These are phyloP conservation scores for Pterocles orientalis DNA, from an alignment of 2,113 vertebrate species.

Conservation along the genomic window DNA sequence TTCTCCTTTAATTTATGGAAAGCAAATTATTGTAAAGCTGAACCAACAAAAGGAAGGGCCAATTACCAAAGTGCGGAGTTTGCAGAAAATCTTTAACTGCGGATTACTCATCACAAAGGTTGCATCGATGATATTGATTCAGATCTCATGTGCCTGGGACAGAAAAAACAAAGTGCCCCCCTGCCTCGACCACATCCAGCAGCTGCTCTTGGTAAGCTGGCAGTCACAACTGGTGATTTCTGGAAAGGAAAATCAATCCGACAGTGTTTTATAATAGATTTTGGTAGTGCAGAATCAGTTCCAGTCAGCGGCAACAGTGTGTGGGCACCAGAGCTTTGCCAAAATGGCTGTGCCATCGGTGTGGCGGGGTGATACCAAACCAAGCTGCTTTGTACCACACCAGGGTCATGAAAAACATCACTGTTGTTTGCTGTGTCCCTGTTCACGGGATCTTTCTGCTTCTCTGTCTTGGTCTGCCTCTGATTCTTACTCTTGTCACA, in stretches of 20 bases:
- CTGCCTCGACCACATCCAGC: rapidly evolving
- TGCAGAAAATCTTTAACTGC: not conserved
- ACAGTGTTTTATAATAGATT: not conserved
- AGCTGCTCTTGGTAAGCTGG: not conserved
- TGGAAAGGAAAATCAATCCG: not conserved
- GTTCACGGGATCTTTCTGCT: too few relatives aligned
- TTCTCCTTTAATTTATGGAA: not conserved
- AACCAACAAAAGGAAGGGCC: not conserved
- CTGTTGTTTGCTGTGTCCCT: too few relatives aligned
- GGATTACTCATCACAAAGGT: not conserved
- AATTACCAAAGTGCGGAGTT: not conserved
- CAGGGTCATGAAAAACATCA: not conserved
- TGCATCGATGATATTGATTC: not conserved
- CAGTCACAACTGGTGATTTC: not conserved
- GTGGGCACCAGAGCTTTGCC: not conserved
- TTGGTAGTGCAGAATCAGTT: not conserved
- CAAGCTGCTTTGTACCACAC: not conserved
- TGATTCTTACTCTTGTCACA: not conserved
- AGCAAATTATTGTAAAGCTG: not conserved
- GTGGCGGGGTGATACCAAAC: not conserved
- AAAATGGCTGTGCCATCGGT: not conserved
- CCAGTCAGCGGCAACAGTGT: not conserved
- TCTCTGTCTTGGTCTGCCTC: not conserved
- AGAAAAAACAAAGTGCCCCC: not conserved
- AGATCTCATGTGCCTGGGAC: rapidly evolving